These are phyloP conservation scores for Temnothorax curvispinosus DNA, from an alignment of 1,140 invertebrate species.

Conservation along the genomic window DNA sequence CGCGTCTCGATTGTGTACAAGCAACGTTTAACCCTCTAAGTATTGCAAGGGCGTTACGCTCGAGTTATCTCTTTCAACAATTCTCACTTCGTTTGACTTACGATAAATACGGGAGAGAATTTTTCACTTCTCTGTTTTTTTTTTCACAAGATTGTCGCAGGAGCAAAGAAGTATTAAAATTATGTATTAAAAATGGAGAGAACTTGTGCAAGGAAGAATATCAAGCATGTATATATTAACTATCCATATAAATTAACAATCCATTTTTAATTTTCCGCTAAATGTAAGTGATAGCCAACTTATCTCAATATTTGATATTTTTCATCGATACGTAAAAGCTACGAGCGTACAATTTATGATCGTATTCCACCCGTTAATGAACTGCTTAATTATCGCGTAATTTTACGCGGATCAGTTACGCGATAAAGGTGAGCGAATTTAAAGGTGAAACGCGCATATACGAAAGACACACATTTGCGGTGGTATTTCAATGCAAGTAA, in stretches of 20 bases:
- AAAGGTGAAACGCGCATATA: constrained; percentile 20
- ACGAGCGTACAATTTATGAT: constrained; percentile 3
- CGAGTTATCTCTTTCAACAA: constrained; percentile 14
- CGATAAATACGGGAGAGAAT: not conserved
- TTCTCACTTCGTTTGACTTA: not conserved
- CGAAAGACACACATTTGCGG: constrained; percentile 16
- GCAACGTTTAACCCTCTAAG: constrained; percentile 43
- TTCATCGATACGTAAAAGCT: not conserved
- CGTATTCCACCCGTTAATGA: constrained; percentile 3
- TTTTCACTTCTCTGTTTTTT: not conserved
- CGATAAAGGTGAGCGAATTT: not conserved
- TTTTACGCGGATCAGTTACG: constrained; percentile 9
- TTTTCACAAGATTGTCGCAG: not conserved
- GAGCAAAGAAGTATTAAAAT: not conserved
- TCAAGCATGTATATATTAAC: not conserved
- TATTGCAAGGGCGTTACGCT: constrained; percentile 17
- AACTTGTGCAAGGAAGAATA: not conserved
- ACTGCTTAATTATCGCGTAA: constrained; percentile 32
- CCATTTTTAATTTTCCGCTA: not conserved
- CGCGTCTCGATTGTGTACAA: not conserved
- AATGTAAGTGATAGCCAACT: not conserved
- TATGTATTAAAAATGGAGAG: not conserved
- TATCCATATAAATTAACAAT: not conserved
- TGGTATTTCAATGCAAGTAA: constrained; percentile 63
- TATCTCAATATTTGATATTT: not conserved